Evolutionary conservation across 2,888 invertebrate species (phyloP).

Genomic region (Megamerina dolium): DNA sequence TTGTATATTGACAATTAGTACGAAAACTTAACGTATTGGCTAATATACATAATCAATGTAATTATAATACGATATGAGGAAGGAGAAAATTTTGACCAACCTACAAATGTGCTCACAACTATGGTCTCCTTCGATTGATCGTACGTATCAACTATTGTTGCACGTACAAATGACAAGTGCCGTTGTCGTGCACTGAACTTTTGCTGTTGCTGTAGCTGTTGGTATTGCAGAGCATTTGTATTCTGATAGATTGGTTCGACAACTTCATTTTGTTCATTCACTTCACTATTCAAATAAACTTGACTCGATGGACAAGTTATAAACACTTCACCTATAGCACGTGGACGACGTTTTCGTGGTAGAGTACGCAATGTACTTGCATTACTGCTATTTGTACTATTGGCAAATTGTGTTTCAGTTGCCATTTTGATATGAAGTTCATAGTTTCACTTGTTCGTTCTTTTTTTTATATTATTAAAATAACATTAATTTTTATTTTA

Average conservation of each 20-base stretch:
- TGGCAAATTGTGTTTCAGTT: slow-evolving; percentile 14
- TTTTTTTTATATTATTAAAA: too few relatives aligned
- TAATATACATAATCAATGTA: too few relatives aligned
- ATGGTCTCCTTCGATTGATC: slow-evolving; percentile 29
- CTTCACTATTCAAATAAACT: slow-evolving; percentile 40
- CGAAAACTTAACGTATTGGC: too few relatives aligned
- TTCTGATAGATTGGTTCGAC: slow-evolving; percentile 45
- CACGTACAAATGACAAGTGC: slow-evolving; percentile 33
- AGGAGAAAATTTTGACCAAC: slow-evolving; percentile 31
- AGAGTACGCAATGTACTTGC: slow-evolving; percentile 32
- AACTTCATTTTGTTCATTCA: slow-evolving; percentile 22
- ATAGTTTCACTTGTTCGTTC: slow-evolving; percentile 9
- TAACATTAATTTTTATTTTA: slow-evolving; percentile 1
- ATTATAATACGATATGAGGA: too few relatives aligned
- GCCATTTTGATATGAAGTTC: slow-evolving; percentile 16
- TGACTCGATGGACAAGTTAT: slow-evolving; percentile 42
- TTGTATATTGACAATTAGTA: too few relatives aligned
- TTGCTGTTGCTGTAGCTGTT: slow-evolving; percentile 20
- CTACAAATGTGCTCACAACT: slow-evolving; percentile 44
- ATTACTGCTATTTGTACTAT: slow-evolving; percentile 17
- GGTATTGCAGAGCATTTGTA: slow-evolving; percentile 20
- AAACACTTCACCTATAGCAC: slow-evolving; percentile 46
- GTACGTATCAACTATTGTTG: slow-evolving; percentile 27
- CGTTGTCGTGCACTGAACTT: slow-evolving; percentile 19
- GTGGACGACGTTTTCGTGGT: slow-evolving; percentile 46